Evolutionary conservation across 2,888 invertebrate species (phyloP), one percentile per base, ranked within the genome.

Genomic region (Protonemura montana): DNA sequence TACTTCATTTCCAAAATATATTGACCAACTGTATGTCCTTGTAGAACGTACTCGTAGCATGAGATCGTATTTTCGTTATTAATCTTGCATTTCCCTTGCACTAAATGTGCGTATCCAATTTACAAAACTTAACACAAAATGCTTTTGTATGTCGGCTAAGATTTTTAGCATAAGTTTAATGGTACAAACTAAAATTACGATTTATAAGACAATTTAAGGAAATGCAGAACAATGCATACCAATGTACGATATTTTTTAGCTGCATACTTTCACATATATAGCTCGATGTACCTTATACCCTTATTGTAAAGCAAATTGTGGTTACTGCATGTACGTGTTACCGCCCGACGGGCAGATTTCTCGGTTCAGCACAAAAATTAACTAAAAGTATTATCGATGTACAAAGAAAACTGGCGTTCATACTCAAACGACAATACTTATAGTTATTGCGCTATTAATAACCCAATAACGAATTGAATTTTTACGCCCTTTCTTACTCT

Each of bases 1-100:
- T 78, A 78, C 28, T 27, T 78, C 78, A 59, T 59, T 59, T 59
- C 59, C 21, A 59, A 59, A 59, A 59, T 59, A 59, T 59, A 59
- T 59, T 59, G 59, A 59, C 59, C 59, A 59, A 59, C 16, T 59
- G 59, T 59, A 59, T 59, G 59, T 59, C 16, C 59, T 59, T 59
- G 59, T 59, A 59, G 21, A 59, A 7, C 13, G 59, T 35, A 35
- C 35, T 35, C 59, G 21, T 59, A 59, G 59, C 13, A 59, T 59
- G 59, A 59, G 21, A 59, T 59, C 59, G 59, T 59, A 59, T 59
- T 59, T 59, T 59, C 59, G 21, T 59, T 59, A 59, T 59, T 59
- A 59, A 10, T 59, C 6, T 59, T 59, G 21, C 59, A 59, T 59
- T 59, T 21, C 59, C 59, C 59, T 13, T 59, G 16, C 59, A 13